phyloP scores from a whole-genome alignment of 2,797 vertebrate species.

The Steatocranus sp. region DNA sequence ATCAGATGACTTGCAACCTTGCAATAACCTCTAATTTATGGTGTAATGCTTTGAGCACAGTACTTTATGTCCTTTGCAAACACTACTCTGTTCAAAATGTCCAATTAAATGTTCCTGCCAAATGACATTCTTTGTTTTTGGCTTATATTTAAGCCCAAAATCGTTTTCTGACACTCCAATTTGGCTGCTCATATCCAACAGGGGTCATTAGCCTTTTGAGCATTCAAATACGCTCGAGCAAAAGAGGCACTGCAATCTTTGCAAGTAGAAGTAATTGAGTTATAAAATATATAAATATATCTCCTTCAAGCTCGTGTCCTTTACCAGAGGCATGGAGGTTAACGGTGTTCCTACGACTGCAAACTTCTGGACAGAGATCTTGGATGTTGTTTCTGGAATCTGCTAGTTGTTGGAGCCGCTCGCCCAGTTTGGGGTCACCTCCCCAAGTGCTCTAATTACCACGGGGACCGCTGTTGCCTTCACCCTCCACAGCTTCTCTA shows the following conservation, averaged over 20 bases:
- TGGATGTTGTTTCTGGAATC: not conserved
- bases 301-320: not conserved
- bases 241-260: constrained; percentile 19
- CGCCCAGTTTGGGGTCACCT: not conserved
- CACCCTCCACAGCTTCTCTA: not conserved
- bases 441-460: not conserved
- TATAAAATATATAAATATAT: not conserved
- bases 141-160: constrained; percentile 38
- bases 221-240: constrained; percentile 36
- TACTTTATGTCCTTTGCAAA: constrained; percentile 43
- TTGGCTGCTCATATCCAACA: constrained; percentile 40
- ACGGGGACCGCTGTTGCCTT: not conserved
- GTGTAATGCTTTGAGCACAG: constrained; percentile 50
- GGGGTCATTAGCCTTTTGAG: constrained; percentile 28
- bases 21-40: constrained; percentile 40
- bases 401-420: not conserved
- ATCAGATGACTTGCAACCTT: constrained; percentile 7
- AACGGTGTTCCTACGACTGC: not conserved
- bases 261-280: not conserved
- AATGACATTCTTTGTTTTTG: constrained; percentile 42
- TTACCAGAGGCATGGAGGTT: not conserved
- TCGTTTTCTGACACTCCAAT: constrained; percentile 28
- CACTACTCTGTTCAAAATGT: constrained; percentile 43
- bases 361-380: not conserved
- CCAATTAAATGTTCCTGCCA: constrained; percentile 62